Conservation (phyloP, 2,888 invertebrate species). For the Acanthopleura granulata region DNA sequence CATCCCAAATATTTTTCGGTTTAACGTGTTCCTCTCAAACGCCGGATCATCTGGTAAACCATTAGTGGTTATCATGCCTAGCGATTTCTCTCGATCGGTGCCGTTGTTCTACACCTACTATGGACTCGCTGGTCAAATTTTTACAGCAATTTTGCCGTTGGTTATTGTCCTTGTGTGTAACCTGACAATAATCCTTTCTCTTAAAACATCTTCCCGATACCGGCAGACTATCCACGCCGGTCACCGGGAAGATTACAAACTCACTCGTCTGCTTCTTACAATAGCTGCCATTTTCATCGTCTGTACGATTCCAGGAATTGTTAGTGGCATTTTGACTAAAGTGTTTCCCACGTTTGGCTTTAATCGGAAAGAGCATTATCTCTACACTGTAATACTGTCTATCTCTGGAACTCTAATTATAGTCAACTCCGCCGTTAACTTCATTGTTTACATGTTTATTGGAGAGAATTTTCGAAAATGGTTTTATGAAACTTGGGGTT, state of each 20-base stretch:
- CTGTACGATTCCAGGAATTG: background rate
- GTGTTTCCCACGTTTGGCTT: background rate
- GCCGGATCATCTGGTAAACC: background rate
- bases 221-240: background rate
- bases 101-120: background rate
- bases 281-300: conserved; percentile 4
- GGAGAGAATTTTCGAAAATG: background rate
- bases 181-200: background rate
- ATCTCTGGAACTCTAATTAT: background rate
- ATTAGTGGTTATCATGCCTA: background rate
- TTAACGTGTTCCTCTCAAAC: background rate
- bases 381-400: background rate
- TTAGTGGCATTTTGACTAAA: background rate
- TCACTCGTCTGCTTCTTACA: conserved; percentile 5
- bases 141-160: background rate
- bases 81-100: background rate
- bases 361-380: background rate
- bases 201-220: background rate
- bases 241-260: background rate
- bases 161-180: background rate
- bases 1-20: background rate
- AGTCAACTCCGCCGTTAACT: background rate
- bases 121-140: background rate
- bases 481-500: background rate
- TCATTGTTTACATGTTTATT: background rate